Conservation (phyloP, 2,888 invertebrate genomes). For the Trissolcus brochymenae region DNA sequence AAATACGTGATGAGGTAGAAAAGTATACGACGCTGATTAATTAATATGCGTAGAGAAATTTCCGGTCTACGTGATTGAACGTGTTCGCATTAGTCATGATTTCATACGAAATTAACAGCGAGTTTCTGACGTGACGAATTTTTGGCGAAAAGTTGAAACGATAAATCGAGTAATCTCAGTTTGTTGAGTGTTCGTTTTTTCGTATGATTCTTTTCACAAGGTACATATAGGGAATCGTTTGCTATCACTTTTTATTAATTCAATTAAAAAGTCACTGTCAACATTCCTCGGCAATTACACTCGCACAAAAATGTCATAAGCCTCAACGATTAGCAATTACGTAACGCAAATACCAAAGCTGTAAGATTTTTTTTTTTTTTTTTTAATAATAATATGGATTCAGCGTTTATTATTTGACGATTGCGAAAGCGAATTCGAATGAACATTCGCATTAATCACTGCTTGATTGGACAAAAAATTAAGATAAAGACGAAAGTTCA, state of each 20-base stretch:
- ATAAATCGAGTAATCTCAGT: not conserved
- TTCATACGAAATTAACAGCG: constrained; percentile 19
- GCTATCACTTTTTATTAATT: too few relatives aligned
- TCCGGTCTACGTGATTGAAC: constrained; percentile 48
- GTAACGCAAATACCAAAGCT: constrained; percentile 14
- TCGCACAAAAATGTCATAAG: constrained; percentile 15
- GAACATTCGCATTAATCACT: constrained; percentile 28
- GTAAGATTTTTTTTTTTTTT: not conserved
- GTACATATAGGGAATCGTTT: too few relatives aligned
- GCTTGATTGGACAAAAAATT: not conserved
- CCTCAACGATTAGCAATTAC: constrained; percentile 16
- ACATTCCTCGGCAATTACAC: not conserved
- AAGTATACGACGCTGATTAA: constrained; percentile 41
- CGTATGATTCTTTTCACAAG: too few relatives aligned
- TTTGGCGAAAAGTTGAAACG: not conserved
- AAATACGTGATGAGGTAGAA: constrained; percentile 50
- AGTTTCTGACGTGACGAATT: not conserved
- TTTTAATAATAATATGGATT: constrained; percentile 18
- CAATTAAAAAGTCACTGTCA: not conserved
- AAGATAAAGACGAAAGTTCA: too few relatives aligned
- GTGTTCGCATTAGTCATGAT: constrained; percentile 29
- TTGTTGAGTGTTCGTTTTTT: not conserved
- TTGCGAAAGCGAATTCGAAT: constrained; percentile 1
- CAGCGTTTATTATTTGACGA: constrained; percentile 5
- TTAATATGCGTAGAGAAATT: constrained; percentile 48